These are phyloP conservation scores for Agrochola lota DNA, from an alignment of 2,888 invertebrate species.

Conservation along the genomic window DNA sequence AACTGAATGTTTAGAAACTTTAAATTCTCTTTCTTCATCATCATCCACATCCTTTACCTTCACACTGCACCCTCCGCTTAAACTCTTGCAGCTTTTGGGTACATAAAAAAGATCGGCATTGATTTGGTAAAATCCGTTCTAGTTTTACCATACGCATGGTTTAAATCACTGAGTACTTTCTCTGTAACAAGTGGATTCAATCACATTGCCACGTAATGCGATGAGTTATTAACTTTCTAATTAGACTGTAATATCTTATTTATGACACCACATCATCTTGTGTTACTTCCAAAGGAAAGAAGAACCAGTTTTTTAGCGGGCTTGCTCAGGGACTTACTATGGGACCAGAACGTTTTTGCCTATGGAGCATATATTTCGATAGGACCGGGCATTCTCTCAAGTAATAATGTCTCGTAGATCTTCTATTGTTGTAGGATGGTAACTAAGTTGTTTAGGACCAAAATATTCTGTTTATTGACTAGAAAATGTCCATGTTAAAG, in stretches of 20 bases:
- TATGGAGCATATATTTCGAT: background rate
- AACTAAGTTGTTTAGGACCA: background rate
- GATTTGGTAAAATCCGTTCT: conserved; percentile 1
- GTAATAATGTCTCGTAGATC: background rate
- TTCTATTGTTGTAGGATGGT: background rate
- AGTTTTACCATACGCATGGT: conserved; percentile 8
- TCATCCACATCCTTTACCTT: background rate
- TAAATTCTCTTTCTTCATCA: too few relatives aligned
- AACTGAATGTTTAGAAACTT: too few relatives aligned
- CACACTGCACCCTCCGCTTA: background rate
- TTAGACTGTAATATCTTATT: background rate
- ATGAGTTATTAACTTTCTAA: conserved; percentile 35
- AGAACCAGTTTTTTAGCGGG: background rate
- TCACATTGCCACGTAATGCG: background rate
- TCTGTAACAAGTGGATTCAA: conserved; percentile 19
- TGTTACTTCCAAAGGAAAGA: background rate
- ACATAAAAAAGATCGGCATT: background rate
- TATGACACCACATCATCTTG: background rate
- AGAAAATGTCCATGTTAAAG: background rate
- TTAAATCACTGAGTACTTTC: conserved; percentile 24
- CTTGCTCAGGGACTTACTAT: background rate
- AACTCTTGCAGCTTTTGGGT: background rate
- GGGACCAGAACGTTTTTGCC: background rate
- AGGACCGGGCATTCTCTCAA: background rate
- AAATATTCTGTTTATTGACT: too few relatives aligned